Evolutionary conservation across 2,113 vertebrate species (phyloP).

Genomic region (Varanus salvator): DNA sequence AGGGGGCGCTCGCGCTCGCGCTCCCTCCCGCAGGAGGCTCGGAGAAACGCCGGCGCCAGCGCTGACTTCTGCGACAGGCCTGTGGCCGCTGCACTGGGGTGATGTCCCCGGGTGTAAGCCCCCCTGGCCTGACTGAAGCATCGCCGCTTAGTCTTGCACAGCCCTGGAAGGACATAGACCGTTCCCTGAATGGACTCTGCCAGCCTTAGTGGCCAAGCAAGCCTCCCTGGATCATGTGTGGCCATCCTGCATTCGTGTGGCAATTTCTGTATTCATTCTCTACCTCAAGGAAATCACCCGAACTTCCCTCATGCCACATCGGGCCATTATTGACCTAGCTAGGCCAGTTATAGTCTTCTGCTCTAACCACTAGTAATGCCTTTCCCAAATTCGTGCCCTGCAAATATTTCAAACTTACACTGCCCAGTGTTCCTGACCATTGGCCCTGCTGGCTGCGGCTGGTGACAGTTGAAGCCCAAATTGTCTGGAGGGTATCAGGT

Average conservation of each 20-base stretch:
- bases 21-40: too few species aligned
- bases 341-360: not conserved
- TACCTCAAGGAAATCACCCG: not conserved
- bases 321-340: not conserved
- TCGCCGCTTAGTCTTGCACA: not conserved
- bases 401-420: too few species aligned
- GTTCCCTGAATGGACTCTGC: not conserved
- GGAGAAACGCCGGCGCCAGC: not conserved
- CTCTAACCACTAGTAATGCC: too few species aligned
- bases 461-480: too few species aligned
- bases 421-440: too few species aligned
- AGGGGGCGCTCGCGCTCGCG: slow-evolving; percentile 6
- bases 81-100: too few species aligned
- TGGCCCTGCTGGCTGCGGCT: too few species aligned
- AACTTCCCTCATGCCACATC: not conserved
- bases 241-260: not conserved
- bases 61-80: not conserved
- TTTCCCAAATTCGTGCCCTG: too few species aligned
- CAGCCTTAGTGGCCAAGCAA: not conserved
- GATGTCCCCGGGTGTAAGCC: too few species aligned
- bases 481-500: too few species aligned
- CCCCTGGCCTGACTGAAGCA: not conserved
- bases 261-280: not conserved
- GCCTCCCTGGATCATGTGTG: too few species aligned
- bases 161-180: not conserved